Evolutionary conservation across 2,888 invertebrate genomes (phyloP).

Genomic region (Choreutis nemorana): DNA sequence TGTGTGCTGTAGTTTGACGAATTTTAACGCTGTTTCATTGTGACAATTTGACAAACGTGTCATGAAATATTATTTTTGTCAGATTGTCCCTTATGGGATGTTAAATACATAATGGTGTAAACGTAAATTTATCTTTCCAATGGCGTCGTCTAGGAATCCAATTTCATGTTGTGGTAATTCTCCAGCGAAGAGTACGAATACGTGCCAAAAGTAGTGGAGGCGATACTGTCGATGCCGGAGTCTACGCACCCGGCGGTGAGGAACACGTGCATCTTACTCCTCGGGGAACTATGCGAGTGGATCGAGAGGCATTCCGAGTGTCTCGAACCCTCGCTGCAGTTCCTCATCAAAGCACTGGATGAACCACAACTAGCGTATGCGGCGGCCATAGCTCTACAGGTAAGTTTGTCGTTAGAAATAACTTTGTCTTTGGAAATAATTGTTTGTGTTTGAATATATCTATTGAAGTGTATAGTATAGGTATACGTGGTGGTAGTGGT

Average conservation of each 20-base stretch:
- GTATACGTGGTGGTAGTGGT: not conserved
- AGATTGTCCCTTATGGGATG: too few species aligned
- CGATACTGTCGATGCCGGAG: conserved; percentile 86
- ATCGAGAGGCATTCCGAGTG: conserved; percentile 85
- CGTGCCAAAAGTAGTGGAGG: conserved; percentile 92
- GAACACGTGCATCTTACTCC: conserved; percentile 84
- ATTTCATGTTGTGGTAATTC: too few species aligned
- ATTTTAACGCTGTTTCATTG: too few species aligned
- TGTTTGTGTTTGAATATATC: too few species aligned
- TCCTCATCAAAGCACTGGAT: conserved; percentile 76
- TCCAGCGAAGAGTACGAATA: conserved; percentile 87
- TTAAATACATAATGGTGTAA: too few species aligned
- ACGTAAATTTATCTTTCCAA: too few species aligned
- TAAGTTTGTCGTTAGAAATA: conserved; percentile 9
- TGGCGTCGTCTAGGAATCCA: too few species aligned
- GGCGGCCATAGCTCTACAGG: conserved; percentile 84
- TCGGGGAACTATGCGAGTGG: conserved; percentile 96
- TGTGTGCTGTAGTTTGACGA: too few species aligned
- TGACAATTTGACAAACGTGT: too few species aligned
- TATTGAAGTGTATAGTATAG: too few species aligned
- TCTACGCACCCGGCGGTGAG: conserved; percentile 87
- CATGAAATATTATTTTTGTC: too few species aligned
- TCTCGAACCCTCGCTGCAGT: conserved; percentile 83
- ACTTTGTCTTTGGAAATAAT: not conserved
- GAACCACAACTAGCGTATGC: conserved; percentile 78